These are phyloP conservation scores for Endotricha flammealis DNA, from an alignment of 2,888 invertebrate species.

Conservation along the genomic window DNA sequence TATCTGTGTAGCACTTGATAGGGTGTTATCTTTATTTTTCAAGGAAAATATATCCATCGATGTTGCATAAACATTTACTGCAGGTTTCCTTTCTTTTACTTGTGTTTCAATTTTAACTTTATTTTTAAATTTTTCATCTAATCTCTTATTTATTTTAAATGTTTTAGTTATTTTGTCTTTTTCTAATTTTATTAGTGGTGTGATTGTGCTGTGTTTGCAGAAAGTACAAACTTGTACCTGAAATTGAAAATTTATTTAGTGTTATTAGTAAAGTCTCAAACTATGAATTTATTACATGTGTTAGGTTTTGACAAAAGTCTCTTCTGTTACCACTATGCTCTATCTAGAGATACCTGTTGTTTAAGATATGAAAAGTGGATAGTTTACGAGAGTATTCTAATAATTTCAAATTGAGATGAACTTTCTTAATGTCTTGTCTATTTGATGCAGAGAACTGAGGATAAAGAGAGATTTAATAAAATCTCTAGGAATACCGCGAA, in stretches of 20 bases:
- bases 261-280: too few species aligned
- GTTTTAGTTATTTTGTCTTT: constrained; percentile 15
- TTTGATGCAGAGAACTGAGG: too few species aligned
- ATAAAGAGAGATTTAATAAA: too few species aligned
- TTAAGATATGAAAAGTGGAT: too few species aligned
- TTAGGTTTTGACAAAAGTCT: constrained; percentile 3
- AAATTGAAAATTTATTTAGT: constrained; percentile 12
- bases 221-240: constrained; percentile 57
- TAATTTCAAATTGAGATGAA: too few species aligned
- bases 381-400: too few species aligned
- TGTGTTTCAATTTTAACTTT: constrained; percentile 7
- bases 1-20: constrained; percentile 33
- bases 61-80: constrained; percentile 49
- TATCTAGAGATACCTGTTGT: too few species aligned
- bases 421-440: too few species aligned
- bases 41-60: constrained; percentile 57
- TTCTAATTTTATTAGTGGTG: constrained; percentile 34
- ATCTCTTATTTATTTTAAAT: constrained; percentile 3
- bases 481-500: too few species aligned
- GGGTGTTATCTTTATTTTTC: constrained; percentile 47
- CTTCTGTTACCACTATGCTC: too few species aligned
- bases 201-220: constrained; percentile 42
- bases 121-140: constrained; percentile 14
- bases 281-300: background rate
- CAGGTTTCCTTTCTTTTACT: constrained; percentile 8